Conservation (phyloP, 1,140 invertebrate genomes). For the Lasioglossum baleicum region DNA sequence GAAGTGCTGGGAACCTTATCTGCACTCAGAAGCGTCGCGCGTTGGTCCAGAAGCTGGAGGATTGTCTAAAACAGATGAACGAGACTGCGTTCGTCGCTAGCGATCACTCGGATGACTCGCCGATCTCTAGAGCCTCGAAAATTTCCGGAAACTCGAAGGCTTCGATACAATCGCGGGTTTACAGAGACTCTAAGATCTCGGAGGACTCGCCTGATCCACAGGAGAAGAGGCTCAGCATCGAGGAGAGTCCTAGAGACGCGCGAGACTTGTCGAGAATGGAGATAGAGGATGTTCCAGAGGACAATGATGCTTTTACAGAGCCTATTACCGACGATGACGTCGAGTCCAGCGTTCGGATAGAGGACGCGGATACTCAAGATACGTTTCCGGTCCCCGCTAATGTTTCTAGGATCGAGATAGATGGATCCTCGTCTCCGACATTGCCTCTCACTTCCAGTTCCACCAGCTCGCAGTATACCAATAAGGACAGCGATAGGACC, state of each 20-base stretch:
- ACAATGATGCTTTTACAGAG: constrained; percentile 12
- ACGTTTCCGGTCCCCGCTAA: not conserved
- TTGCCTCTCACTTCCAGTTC: not conserved
- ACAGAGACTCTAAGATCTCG: not conserved
- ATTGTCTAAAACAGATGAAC: not conserved
- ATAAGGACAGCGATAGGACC: constrained; percentile 57
- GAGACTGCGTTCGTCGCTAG: no score
- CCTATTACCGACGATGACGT: constrained; percentile 34
- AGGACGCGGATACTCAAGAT: constrained; percentile 56
- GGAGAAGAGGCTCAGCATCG: not conserved
- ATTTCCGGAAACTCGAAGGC: no score
- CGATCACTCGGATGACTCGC: no score
- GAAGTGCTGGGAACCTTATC: not conserved
- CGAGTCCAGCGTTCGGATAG: constrained; percentile 58
- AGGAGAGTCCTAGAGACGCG: not conserved
- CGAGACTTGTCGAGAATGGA: not conserved
- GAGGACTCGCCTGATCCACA: not conserved
- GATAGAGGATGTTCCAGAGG: not conserved
- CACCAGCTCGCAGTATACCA: not conserved
- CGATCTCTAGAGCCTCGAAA: no score
- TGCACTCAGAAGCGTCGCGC: not conserved
- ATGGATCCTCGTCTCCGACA: no score
- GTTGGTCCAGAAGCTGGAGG: not conserved
- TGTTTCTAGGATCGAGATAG: no score
- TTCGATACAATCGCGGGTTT: no score